Evolutionary conservation across 2,113 vertebrate genomes (phyloP).

Genomic region (Gulo gulo): DNA sequence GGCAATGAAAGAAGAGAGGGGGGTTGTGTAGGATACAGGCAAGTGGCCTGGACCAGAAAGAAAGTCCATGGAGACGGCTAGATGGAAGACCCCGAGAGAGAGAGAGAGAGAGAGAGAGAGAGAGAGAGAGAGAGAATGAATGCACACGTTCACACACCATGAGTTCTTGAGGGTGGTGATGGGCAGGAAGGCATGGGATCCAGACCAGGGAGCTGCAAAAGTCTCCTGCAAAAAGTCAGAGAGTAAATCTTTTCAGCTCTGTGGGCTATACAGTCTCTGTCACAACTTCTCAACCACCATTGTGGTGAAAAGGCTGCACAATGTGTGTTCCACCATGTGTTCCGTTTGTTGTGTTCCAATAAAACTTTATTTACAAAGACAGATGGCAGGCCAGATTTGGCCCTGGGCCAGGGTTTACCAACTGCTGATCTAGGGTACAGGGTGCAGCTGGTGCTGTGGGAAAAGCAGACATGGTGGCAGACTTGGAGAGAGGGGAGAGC

Average conservation of each 20-base stretch:
- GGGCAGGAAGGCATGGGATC: background rate
- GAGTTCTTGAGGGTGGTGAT: background rate
- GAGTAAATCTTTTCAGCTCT: background rate
- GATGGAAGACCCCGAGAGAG: background rate
- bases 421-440: background rate
- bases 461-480: background rate
- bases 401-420: background rate
- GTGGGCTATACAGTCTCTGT: background rate
- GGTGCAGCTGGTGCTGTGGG: background rate
- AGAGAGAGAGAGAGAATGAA: background rate
- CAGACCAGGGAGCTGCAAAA: background rate
- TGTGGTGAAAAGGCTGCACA: background rate
- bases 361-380: constrained; percentile 30
- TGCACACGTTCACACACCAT: background rate
- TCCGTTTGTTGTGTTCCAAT: background rate
- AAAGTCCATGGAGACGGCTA: background rate
- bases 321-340: background rate
- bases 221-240: background rate
- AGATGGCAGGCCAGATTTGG: background rate
- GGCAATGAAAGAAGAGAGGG: background rate
- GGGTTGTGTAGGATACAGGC: background rate
- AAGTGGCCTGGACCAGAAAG: background rate
- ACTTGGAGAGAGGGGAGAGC: background rate
- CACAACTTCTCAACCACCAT: background rate
- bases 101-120: background rate